phyloP scores from a whole-genome alignment of 2,113 vertebrate species.

The Indri indri region DNA sequence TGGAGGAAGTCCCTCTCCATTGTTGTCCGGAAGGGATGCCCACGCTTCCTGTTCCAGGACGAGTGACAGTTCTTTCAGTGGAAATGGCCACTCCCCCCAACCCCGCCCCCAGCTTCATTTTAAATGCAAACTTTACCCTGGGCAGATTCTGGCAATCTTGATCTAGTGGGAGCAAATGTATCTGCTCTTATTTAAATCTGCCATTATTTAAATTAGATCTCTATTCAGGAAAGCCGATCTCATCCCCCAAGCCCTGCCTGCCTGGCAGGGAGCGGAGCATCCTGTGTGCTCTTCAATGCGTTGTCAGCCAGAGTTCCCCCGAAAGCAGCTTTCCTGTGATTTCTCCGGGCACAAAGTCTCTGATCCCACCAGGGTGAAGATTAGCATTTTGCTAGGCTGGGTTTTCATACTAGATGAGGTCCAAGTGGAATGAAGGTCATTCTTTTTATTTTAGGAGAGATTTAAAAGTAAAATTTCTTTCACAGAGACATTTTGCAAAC shows the following conservation, averaged over 20 bases:
- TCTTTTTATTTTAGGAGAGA: background rate
- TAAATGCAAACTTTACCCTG: conserved; percentile 31
- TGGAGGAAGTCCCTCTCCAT: background rate
- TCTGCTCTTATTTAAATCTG: conserved; percentile 45
- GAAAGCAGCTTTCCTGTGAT: background rate
- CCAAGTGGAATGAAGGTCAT: background rate
- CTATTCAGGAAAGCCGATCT: conserved; percentile 53
- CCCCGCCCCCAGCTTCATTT: background rate
- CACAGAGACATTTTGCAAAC: background rate
- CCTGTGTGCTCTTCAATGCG: background rate
- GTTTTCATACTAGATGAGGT: background rate
- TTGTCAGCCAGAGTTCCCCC: background rate
- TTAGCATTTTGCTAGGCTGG: background rate
- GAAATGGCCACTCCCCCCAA: background rate
- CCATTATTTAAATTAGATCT: conserved; percentile 57
- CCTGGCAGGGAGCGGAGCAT: background rate
- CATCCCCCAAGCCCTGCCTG: background rate
- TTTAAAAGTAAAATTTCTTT: conserved; percentile 10
- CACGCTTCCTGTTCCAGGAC: background rate
- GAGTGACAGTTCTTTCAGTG: background rate
- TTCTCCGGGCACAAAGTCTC: background rate
- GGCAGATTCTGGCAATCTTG: background rate
- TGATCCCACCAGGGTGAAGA: background rate
- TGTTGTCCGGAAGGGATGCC: background rate
- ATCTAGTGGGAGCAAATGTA: background rate